These are phyloP conservation scores for Drosophila tripunctata DNA, from an alignment of 2,888 invertebrate species.

Conservation along the genomic window DNA sequence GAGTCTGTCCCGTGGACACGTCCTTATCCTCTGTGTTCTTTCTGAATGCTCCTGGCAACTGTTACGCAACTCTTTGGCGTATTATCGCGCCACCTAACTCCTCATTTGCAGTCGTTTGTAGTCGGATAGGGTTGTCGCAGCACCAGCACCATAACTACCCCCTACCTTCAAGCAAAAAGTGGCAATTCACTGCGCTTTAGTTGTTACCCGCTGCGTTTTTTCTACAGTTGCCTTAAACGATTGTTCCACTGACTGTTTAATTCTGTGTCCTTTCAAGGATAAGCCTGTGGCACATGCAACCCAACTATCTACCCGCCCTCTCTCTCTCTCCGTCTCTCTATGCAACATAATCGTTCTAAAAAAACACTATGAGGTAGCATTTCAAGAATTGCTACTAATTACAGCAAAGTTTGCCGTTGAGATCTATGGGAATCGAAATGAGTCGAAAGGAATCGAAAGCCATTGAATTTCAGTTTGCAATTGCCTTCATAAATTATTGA, in stretches of 20 bases:
- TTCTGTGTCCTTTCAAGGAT: conserved; percentile 42
- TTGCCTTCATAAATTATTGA: conserved; percentile 68
- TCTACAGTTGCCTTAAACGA: conserved; percentile 36
- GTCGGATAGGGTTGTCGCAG: conserved; percentile 22
- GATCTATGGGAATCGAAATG: conserved; percentile 34
- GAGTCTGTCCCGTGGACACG: conserved; percentile 12
- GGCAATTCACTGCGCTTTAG: conserved; percentile 62
- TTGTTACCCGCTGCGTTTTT: conserved; percentile 26
- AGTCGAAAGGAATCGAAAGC: conserved; percentile 7
- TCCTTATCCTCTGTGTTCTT: conserved; percentile 9
- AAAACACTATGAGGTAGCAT: not conserved
- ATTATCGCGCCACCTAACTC: conserved; percentile 64
- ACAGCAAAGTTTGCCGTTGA: conserved; percentile 20
- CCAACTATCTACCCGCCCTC: not conserved
- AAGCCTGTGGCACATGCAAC: conserved; percentile 21
- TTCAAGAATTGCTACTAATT: conserved; percentile 6
- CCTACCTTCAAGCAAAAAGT: conserved; percentile 55
- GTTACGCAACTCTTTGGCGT: conserved; percentile 59
- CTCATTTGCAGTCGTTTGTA: conserved; percentile 68
- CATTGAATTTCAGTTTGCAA: conserved; percentile 60
- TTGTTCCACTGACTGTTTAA: conserved; percentile 17
- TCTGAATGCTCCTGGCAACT: conserved; percentile 47
- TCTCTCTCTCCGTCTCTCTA: not conserved
- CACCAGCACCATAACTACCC: not conserved
- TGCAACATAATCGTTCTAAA: no score